Base-by-base conservation (phyloP, 64 coral and sea anemone genomes). In the Hydrozoanthus tunicans region DNA sequence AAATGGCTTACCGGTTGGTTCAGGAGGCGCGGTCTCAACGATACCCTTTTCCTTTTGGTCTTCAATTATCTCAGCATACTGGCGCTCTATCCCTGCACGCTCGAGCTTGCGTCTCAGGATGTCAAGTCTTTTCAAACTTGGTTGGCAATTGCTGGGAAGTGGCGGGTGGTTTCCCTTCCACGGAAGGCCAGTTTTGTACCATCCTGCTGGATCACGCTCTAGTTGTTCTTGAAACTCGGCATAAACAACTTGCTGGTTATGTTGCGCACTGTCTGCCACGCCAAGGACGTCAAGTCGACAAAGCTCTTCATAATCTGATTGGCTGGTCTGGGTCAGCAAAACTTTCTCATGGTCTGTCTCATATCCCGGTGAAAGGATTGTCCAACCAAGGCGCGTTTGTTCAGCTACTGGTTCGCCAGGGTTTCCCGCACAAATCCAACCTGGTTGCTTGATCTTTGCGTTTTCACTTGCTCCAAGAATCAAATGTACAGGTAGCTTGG, bases 401-500 rank as follows among this genome's bases (percentile, higher is more conserved):
- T 74, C 71, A 4, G 71, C 71, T 2, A 74, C 71, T 74, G 71
- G 65, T 68, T 68, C 7, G 3, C 65, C 23, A 26, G 20, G 23
- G 1, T 74, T 7, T 26, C 27, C 26, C 25, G 23, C 71, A 68
- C 65, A 14, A 17, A 68, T 68, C 65, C 65, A 68, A 5, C 65
- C 65, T 64, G 32, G 2, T 43, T 43, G 32, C 32, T 43, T 43
- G 32, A 43, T 43, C 32, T 43, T 43, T 43, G 32, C 32, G 32
- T 43, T 1, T 43, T 81, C 78, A 67, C 92, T 90, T 23, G 64
- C 70, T 9, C 79, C 92, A 52, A 94, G 85, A 58, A 90, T 82
- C 5, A 94, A 55, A 81, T 90, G 93, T 26, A 90, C 80, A 17
- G 88, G 78, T 10, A 94, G 89, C 73, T 81, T 57, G 27, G 6